phyloP scores from a whole-genome alignment of 2,888 invertebrate species.

The Nemurella pictetii region DNA sequence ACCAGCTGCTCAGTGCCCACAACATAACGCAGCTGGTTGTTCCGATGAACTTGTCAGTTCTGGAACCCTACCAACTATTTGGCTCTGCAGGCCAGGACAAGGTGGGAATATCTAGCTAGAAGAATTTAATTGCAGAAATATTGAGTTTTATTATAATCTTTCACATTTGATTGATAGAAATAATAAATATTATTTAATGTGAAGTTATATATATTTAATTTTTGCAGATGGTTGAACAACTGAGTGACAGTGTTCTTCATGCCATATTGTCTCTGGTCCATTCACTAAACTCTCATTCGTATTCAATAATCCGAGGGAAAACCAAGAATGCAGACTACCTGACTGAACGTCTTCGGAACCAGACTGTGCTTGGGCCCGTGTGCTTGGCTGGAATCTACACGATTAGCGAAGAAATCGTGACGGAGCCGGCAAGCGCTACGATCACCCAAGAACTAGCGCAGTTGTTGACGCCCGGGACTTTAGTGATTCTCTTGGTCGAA shows the following conservation, averaged over 20 bases:
- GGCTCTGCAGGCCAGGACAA: not conserved
- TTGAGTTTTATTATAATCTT: not conserved
- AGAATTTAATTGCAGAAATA: not conserved
- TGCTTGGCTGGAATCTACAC: slow-evolving; percentile 36
- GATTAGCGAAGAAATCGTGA: slow-evolving; percentile 19
- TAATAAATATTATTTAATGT: not conserved
- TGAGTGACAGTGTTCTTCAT: not conserved
- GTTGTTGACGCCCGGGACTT: slow-evolving; percentile 36
- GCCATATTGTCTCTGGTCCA: slow-evolving; percentile 30
- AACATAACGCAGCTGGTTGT: slow-evolving; percentile 50
- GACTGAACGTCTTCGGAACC: slow-evolving; percentile 32
- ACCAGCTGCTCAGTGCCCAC: slow-evolving; percentile 48
- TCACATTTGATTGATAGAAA: not conserved
- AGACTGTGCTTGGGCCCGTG: slow-evolving; percentile 27
- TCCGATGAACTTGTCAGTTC: slow-evolving; percentile 42
- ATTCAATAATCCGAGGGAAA: slow-evolving; percentile 37
- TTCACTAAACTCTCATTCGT: slow-evolving; percentile 24
- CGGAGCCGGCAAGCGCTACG: slow-evolving; percentile 21
- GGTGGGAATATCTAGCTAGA: not conserved
- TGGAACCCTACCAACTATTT: not conserved
- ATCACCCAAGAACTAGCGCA: slow-evolving; percentile 32
- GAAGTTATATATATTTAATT: not conserved
- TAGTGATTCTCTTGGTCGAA: slow-evolving; percentile 36
- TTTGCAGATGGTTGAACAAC: slow-evolving; percentile 6
- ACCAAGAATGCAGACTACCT: slow-evolving; percentile 31